Conservation (phyloP, 2,888 invertebrate species). For the Leptinotarsa tumamoca region DNA sequence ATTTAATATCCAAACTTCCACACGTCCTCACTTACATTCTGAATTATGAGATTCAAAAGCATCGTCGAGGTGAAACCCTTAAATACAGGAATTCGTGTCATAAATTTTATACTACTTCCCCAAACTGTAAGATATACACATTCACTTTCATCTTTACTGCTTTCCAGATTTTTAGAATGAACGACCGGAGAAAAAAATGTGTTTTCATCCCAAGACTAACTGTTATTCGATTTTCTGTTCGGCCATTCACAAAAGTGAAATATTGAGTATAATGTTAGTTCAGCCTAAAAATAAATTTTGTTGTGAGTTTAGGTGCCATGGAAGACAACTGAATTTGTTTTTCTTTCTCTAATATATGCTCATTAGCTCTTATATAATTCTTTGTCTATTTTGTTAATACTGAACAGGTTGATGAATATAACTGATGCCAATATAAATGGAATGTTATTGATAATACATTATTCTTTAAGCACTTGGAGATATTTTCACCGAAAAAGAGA, state of each 20-base stretch:
- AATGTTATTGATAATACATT: too few relatives aligned
- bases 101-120: slow-evolving; percentile 10
- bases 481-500: too few relatives aligned
- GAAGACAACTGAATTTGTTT: too few relatives aligned
- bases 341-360: too few relatives aligned
- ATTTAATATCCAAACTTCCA: background rate
- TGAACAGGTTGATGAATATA: too few relatives aligned
- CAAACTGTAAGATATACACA: slow-evolving; percentile 11
- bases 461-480: too few relatives aligned
- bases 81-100: slow-evolving; percentile 10
- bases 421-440: too few relatives aligned
- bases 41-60: background rate
- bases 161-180: slow-evolving; percentile 6
- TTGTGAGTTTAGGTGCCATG: too few relatives aligned
- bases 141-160: slow-evolving; percentile 2
- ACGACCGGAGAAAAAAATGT: background rate
- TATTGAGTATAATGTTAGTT: background rate
- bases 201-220: background rate
- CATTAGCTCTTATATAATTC: too few relatives aligned
- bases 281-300: background rate
- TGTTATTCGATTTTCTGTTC: background rate
- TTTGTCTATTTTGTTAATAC: too few relatives aligned
- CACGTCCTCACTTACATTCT: slow-evolving; percentile 13
- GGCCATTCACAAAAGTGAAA: background rate
- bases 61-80: slow-evolving; percentile 8